These are phyloP conservation scores for Halesus radiatus DNA, from an alignment of 1,140 invertebrate species.

Conservation along the genomic window DNA sequence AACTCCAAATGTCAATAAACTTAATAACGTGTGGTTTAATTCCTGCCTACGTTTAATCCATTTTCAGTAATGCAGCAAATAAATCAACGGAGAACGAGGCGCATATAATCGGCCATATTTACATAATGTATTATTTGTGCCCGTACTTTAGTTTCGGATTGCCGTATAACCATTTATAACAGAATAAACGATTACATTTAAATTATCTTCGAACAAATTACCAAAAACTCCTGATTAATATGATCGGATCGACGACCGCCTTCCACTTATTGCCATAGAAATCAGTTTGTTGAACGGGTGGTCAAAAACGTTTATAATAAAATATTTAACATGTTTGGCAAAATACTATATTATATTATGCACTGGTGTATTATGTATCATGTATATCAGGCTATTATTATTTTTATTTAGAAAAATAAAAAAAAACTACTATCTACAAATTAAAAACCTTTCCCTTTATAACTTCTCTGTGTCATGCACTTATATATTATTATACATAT, in stretches of 20 bases:
- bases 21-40: too few species aligned
- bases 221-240: conserved; percentile 47
- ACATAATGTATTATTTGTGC: conserved; percentile 23
- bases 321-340: not conserved
- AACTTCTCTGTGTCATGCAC: too few species aligned
- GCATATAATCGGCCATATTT: conserved; percentile 13
- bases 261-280: not conserved
- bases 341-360: too few species aligned
- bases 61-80: conserved; percentile 1
- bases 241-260: conserved; percentile 35
- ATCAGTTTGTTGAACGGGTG: conserved; percentile 11
- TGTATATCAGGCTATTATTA: too few species aligned
- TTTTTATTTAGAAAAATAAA: too few species aligned
- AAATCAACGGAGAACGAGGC: conserved; percentile 20
- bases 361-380: too few species aligned
- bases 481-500: too few species aligned
- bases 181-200: conserved; percentile 43
- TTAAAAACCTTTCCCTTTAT: too few species aligned
- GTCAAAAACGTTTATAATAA: not conserved
- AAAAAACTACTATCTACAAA: too few species aligned
- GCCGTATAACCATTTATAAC: conserved; percentile 36
- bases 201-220: conserved; percentile 38
- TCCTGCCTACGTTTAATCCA: not conserved
- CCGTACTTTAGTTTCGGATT: conserved; percentile 34
- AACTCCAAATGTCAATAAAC: too few species aligned